Base-by-base conservation (phyloP, 2,797 vertebrate genomes). In the Bradypodion pumilum region DNA sequence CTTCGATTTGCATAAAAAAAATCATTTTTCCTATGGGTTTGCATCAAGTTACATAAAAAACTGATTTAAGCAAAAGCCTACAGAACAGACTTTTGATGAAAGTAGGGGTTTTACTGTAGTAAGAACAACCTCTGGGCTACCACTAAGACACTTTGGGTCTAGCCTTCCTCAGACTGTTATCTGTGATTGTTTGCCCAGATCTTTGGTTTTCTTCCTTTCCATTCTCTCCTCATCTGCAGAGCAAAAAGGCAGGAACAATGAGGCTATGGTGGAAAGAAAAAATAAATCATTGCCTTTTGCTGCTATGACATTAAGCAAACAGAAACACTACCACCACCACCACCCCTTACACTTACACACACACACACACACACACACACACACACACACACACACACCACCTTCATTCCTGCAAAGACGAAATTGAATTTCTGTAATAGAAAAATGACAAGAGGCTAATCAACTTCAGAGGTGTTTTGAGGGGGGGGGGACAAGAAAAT, bases 381-480 rank as follows among this genome's bases (percentile, higher is more conserved):
- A n/a, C n/a, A n/a, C n/a, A n/a, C n/a, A n/a, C n/a, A n/a, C n/a
- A n/a, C 63, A 65, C 63, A 56, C 19, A 16, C 40, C 4, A 1
- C 25, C 29, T 9, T 59, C 25, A 7, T 21, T 27, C 10, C 78
- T 44, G 29, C 70, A 42, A 66, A 80, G 62, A 75, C 80, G 73
- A 85, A 85, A 85, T 74, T 85, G 83, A 85, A 85, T 85, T 80
- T 74, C 70, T 85, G 78, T 80, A 85, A 68, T 85, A 80, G 70
- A 73, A 74, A 59, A 74, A n/a, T 77, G 77, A 85, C 78, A 85
- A 85, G 37, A 80, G 78, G 78, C 62, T 85, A 85, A 85, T 85
- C 70, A 80, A 37, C 72, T 74, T 80, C 72, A 46, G 44, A 44
- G 37, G 68, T 49, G 27, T 40, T 60, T 77, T 35, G 21, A 3